A percentile compares a stretch with the other conserved stretches of the same genome.
phyloP scores from a whole-genome alignment of 2,113 vertebrate genomes.

The Ivindomyrus marchei region DNA sequence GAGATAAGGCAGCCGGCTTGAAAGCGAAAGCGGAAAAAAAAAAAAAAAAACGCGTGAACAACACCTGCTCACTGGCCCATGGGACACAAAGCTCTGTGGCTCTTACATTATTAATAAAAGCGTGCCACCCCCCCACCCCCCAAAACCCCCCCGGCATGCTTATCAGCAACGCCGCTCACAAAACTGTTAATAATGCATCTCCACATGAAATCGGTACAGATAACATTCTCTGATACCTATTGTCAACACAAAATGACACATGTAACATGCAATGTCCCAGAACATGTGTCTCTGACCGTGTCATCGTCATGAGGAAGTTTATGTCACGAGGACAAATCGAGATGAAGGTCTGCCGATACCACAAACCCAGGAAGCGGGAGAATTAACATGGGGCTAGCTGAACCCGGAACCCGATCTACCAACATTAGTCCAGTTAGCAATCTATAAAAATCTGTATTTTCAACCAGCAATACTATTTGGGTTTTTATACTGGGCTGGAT shows the following conservation, averaged over 20 bases:
- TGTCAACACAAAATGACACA: too few relatives aligned
- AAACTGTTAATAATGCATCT: slow-evolving; percentile 1
- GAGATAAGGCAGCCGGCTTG: neutral
- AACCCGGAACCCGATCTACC: neutral
- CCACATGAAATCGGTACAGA: neutral
- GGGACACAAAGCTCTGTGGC: neutral
- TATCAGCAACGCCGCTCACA: neutral
- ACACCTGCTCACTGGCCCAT: neutral
- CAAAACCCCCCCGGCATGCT: neutral
- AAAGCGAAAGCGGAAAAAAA: neutral
- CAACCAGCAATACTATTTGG: neutral
- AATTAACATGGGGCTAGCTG: too few relatives aligned
- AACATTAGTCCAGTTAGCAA: neutral
- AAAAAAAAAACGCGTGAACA: neutral
- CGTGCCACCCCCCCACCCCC: neutral
- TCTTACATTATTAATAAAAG: neutral
- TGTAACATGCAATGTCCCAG: neutral
- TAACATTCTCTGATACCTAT: neutral
- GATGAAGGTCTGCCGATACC: neutral
- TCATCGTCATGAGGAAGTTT: neutral
- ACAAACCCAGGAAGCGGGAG: neutral
- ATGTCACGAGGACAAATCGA: neutral
- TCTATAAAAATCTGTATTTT: neutral
- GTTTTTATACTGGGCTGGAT: neutral
- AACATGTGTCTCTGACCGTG: neutral